phyloP scores from a whole-genome alignment of 2,888 invertebrate species.

The Nudaria mundana region DNA sequence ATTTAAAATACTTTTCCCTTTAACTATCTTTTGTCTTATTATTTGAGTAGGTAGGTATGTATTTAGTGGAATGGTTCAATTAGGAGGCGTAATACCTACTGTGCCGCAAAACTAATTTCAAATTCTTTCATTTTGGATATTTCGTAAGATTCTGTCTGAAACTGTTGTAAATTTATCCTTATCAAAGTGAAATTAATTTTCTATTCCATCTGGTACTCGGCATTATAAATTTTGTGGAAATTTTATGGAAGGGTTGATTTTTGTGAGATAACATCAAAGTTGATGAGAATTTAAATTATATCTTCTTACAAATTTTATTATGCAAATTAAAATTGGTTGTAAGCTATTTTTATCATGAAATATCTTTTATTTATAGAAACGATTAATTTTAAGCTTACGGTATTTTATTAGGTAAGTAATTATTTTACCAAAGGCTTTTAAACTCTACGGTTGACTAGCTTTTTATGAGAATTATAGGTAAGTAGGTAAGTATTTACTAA shows the following conservation, averaged over 20 bases:
- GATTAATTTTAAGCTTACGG: too few relatives aligned
- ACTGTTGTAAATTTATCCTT: slow-evolving; percentile 33
- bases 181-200: slow-evolving; percentile 39
- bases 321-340: slow-evolving; percentile 43
- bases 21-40: too few relatives aligned
- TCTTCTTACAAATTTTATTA: slow-evolving; percentile 48
- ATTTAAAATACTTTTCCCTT: too few relatives aligned
- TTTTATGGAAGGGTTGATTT: slow-evolving; percentile 45
- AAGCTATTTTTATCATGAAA: slow-evolving; percentile 25
- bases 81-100: too few relatives aligned
- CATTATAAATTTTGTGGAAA: slow-evolving; percentile 39
- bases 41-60: background rate
- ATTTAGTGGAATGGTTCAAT: too few relatives aligned
- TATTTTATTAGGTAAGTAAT: too few relatives aligned
- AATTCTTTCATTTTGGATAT: slow-evolving; percentile 16
- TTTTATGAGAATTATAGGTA: too few relatives aligned
- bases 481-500: too few relatives aligned
- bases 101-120: slow-evolving; percentile 16
- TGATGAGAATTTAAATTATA: slow-evolving; percentile 43
- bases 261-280: slow-evolving; percentile 45
- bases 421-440: too few relatives aligned
- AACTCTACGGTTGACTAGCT: too few relatives aligned
- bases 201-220: slow-evolving; percentile 37
- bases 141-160: slow-evolving; percentile 21
- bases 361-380: too few relatives aligned